phyloP scores from a whole-genome alignment of 1,140 invertebrate genomes.

The Bombyx mandarina region DNA sequence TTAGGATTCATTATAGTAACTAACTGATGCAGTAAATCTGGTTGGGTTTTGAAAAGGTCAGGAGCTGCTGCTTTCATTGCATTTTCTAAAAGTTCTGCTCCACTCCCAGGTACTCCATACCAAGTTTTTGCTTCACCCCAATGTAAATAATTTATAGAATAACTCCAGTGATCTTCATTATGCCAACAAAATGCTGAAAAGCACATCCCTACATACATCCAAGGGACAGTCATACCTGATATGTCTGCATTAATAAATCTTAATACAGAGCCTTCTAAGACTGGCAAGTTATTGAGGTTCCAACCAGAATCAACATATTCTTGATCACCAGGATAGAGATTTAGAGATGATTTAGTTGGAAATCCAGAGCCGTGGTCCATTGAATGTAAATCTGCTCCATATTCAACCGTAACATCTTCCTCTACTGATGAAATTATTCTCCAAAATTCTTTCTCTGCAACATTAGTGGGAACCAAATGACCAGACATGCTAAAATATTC shows the following conservation, averaged over 20 bases:
- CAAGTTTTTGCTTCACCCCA: constrained; percentile 94
- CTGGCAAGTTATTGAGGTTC: constrained; percentile 98
- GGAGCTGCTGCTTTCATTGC: constrained; percentile 96
- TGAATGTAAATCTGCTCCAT: constrained; percentile 99
- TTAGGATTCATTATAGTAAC: constrained; percentile 99
- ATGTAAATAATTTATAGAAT: constrained; percentile 99
- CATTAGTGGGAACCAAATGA: constrained; percentile 82
- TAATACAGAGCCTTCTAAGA: constrained; percentile 92
- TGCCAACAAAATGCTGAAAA: constrained; percentile 99
- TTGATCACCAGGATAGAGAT: constrained; percentile 82
- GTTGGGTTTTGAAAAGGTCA: constrained; percentile 96
- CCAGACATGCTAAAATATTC: constrained; percentile 97
- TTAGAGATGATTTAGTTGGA: constrained; percentile 92
- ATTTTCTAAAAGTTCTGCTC: constrained; percentile 94
- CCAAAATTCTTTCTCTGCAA: constrained; percentile 99
- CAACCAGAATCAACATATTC: constrained; percentile 96
- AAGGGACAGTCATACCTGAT: constrained; percentile 98
- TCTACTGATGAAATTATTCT: constrained; percentile 96
- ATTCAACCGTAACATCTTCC: constrained; percentile 98
- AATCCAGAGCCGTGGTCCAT: constrained; percentile 98
- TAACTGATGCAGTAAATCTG: constrained; percentile 97
- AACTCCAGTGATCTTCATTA: constrained; percentile 99
- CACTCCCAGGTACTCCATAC: constrained; percentile 96
- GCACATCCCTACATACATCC: constrained; percentile 99
- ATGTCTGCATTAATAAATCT: constrained; percentile 98